Evolutionary conservation across 1,140 invertebrate genomes (phyloP), one percentile per base, ranked within the genome.

Genomic region (Brachionus sp.): DNA sequence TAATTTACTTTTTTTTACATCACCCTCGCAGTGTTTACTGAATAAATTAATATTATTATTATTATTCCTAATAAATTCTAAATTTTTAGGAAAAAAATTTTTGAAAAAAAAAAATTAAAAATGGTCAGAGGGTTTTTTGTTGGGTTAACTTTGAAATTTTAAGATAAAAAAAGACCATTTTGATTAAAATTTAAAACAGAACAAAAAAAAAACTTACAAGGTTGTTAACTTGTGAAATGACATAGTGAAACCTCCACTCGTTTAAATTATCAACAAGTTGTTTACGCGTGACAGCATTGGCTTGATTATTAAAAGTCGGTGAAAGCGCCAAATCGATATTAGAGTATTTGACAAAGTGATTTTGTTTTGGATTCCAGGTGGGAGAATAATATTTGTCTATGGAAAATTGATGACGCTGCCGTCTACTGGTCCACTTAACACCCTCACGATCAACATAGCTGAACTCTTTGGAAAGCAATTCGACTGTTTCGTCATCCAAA

Each of bases 201-300:
- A n/a, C n/a, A 23, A 73, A 44, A 44, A 9, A 29, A 0, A n/a
- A 73, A 75, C 70, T 75, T 13, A 75, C 70, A 3, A 80, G 25
- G 37, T 80, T 23, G 42, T 80, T 80, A 23, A 80, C 77, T 80
- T 80, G 77, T 6, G 77, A 57, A 42, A 80, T 80, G 23, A 80
- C 77, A 42, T 37, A 80, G 25, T 66, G 77, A 23, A 80, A 66
- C 13, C 57, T 57, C 50, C 50, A 66, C 35, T 80, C 77, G 19
- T 66, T 80, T 37, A 66, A 39, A 80, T 80, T 66, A 23, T 80
- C 77, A 12, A 57, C 39, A 10, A 57, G 35, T 42, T 80, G 46
- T 66, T 62, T 42, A 1, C 33, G 39, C 19, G 70, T 75, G 16
- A 75, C 7, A 12, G 16, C 9, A 29, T 66, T 80, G 6, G 50